Percentiles rank a stretch among this genome's conserved stretches.
These are phyloP conservation scores for Capromys pilorides DNA, from an alignment of 2,797 vertebrate genomes.

Conservation along the genomic window DNA sequence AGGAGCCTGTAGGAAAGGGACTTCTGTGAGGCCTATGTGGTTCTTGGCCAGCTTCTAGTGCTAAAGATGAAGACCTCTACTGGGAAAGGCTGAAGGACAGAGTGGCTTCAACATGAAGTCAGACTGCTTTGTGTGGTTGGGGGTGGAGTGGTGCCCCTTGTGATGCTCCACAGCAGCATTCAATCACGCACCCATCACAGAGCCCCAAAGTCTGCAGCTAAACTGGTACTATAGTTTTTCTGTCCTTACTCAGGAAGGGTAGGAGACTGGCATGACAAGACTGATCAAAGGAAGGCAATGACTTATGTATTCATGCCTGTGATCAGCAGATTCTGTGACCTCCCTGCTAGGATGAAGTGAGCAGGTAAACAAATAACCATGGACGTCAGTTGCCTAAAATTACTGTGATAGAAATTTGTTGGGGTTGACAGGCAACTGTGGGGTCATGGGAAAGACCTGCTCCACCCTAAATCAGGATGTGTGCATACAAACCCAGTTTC, in stretches of 20 bases:
- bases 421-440: background rate
- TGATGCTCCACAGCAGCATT: constrained; percentile 72
- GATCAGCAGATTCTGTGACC: background rate
- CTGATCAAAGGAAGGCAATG: background rate
- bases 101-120: constrained; percentile 66
- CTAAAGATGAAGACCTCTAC: too few species aligned
- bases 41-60: too few species aligned
- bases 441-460: background rate
- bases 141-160: constrained; percentile 91
- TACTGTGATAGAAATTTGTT: background rate
- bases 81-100: too few species aligned
- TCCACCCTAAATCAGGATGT: constrained; percentile 24
- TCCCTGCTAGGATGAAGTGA: background rate
- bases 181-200: background rate
- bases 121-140: constrained; percentile 89
- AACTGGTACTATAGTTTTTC: background rate
- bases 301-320: background rate
- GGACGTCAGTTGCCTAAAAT: constrained; percentile 26
- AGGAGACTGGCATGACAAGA: constrained; percentile 2
- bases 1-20: constrained; percentile 81
- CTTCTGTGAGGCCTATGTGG: too few species aligned
- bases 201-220: constrained; percentile 31
- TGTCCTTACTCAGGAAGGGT: background rate
- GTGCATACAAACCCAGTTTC: constrained; percentile 11
- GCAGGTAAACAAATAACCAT: background rate